These are phyloP conservation scores for Otocyon megalotis DNA, from an alignment of 2,113 vertebrate genomes.

Conservation along the genomic window DNA sequence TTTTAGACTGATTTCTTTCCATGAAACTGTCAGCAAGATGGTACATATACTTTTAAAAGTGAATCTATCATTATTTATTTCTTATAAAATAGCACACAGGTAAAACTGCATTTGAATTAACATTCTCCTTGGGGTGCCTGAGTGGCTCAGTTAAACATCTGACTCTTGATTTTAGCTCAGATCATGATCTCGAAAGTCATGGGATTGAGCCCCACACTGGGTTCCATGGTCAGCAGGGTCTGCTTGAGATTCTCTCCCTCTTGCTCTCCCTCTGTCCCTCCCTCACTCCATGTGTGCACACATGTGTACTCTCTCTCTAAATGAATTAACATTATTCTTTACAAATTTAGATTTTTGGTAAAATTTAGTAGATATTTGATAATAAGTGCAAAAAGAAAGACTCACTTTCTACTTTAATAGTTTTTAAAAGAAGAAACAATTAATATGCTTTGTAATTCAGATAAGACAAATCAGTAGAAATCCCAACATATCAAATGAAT, in stretches of 20 bases:
- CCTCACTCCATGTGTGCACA: neutral
- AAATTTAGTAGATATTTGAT: slow-evolving; percentile 42
- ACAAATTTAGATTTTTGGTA: slow-evolving; percentile 30
- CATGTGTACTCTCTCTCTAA: neutral
- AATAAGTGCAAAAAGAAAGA: slow-evolving; percentile 4
- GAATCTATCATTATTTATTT: neutral
- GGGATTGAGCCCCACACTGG: neutral
- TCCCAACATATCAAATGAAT: neutral
- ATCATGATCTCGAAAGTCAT: neutral
- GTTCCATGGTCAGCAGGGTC: neutral
- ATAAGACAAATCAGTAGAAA: neutral
- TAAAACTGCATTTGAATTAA: neutral
- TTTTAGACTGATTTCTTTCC: neutral
- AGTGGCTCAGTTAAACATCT: neutral
- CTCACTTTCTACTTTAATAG: neutral
- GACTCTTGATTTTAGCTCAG: neutral
- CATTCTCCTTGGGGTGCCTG: neutral
- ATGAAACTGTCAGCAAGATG: neutral
- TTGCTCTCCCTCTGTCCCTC: neutral
- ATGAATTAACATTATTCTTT: slow-evolving; percentile 12
- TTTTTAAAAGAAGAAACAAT: slow-evolving; percentile 50
- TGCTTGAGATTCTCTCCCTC: neutral
- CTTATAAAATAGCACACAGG: neutral
- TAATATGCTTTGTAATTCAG: neutral
- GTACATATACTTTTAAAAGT: neutral